Evolutionary conservation across 1,140 invertebrate genomes (phyloP).

Genomic region (Asobara japonica): DNA sequence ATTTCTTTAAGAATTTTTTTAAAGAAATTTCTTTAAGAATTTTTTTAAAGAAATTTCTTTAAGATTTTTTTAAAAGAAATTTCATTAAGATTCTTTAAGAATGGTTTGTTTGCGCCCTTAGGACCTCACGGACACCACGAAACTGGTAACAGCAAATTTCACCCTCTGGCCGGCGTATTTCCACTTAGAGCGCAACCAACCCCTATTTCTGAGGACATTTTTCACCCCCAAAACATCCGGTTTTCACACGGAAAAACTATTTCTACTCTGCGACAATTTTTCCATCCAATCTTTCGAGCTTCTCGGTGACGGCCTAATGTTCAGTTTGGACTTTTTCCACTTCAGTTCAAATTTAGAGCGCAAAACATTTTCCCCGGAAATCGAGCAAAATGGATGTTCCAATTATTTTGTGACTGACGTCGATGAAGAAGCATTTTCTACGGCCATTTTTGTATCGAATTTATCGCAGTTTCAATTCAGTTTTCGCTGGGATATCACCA

Average conservation of each 20-base stretch:
- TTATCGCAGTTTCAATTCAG: neutral
- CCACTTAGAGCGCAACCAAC: constrained; percentile 39
- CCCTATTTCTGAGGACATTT: constrained; percentile 39
- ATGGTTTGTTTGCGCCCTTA: too few relatives aligned
- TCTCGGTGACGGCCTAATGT: constrained; percentile 51
- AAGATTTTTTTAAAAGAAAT: constrained; percentile 9
- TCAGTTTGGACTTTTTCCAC: constrained; percentile 38
- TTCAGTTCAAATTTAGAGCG: constrained; percentile 28
- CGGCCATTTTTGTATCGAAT: neutral
- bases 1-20: too few relatives aligned
- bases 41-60: too few relatives aligned
- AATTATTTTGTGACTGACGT: neutral
- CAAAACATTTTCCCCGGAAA: neutral
- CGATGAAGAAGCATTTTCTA: neutral
- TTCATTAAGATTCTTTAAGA: constrained; percentile 22
- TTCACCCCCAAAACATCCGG: constrained; percentile 49
- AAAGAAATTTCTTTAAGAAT: too few relatives aligned
- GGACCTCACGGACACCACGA: constrained; percentile 30
- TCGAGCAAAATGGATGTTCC: neutral
- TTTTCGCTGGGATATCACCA: neutral
- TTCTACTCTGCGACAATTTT: constrained; percentile 50
- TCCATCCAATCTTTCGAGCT: constrained; percentile 45
- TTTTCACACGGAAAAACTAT: constrained; percentile 52
- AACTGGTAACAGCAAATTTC: constrained; percentile 44
- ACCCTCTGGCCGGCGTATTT: constrained; percentile 51